Percentiles rank a stretch among this genome's conserved stretches.
Evolutionary conservation across 2,113 vertebrate genomes (phyloP).

Genomic region (Solenodon paradoxus): DNA sequence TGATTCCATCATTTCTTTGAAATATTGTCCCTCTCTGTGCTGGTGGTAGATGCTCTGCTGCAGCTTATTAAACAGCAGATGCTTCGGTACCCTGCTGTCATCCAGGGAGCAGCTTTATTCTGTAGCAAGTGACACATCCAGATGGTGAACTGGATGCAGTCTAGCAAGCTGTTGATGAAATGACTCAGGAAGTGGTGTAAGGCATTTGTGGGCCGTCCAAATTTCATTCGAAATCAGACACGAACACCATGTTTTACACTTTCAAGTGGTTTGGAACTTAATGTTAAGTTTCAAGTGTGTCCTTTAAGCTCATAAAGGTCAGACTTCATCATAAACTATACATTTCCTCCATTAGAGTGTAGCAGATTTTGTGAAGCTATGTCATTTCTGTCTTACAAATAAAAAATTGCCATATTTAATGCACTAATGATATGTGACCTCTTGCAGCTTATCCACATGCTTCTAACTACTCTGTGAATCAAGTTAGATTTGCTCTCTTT

Average conservation of each 20-base stretch:
- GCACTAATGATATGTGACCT: neutral
- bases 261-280: conserved; percentile 32
- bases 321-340: neutral
- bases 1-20: conserved; percentile 71
- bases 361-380: neutral
- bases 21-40: conserved; percentile 55
- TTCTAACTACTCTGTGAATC: neutral
- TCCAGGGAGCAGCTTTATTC: conserved; percentile 73
- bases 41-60: conserved; percentile 57
- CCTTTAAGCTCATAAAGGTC: neutral
- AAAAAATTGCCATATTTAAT: neutral
- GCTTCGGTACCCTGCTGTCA: conserved; percentile 70
- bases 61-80: conserved; percentile 74
- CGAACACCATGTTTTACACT: conserved; percentile 34
- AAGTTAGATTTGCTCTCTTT: neutral
- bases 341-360: neutral
- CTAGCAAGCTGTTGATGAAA: conserved; percentile 69
- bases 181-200: conserved; percentile 47
- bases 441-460: neutral
- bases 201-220: conserved; percentile 19
- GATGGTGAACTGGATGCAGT: conserved; percentile 71
- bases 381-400: neutral
- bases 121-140: conserved; percentile 77
- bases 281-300: neutral
- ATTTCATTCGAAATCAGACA: conserved; percentile 42